These are phyloP conservation scores for Laspeyria flexula DNA, from an alignment of 2,888 invertebrate species.

Conservation along the genomic window DNA sequence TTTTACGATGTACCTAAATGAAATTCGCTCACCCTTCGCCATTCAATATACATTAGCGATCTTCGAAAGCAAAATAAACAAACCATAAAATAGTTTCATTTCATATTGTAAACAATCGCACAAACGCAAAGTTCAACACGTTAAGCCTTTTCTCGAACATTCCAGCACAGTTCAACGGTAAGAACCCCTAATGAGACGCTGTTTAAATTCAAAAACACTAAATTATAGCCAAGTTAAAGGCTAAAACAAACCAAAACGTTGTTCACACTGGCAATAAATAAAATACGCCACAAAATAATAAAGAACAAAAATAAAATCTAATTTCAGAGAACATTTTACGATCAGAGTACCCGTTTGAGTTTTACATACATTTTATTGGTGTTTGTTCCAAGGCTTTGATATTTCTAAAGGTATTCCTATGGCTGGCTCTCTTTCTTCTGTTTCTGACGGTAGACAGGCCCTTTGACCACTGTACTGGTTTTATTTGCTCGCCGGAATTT, in stretches of 20 bases:
- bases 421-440: constrained; percentile 36
- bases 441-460: constrained; percentile 21
- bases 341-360: constrained; percentile 36
- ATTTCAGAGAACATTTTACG: constrained; percentile 39
- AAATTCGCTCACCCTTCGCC: too few species aligned
- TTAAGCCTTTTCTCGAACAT: not conserved
- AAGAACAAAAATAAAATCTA: constrained; percentile 43
- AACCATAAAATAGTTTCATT: too few species aligned
- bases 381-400: constrained; percentile 45
- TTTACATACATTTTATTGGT: constrained; percentile 48
- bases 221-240: constrained; percentile 28
- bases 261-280: constrained; percentile 37
- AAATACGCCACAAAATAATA: constrained; percentile 34
- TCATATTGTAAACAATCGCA: not conserved
- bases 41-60: too few species aligned
- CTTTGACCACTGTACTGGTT: constrained; percentile 24
- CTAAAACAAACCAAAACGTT: constrained; percentile 27
- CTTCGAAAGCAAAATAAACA: too few species aligned
- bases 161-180: not conserved
- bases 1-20: too few species aligned
- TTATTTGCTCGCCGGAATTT: not conserved
- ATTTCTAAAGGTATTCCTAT: constrained; percentile 46
- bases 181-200: constrained; percentile 28
- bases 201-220: constrained; percentile 32
- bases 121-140: not conserved